Conservation (phyloP, 2,113 vertebrate genomes). For the Mustela lutreola region DNA sequence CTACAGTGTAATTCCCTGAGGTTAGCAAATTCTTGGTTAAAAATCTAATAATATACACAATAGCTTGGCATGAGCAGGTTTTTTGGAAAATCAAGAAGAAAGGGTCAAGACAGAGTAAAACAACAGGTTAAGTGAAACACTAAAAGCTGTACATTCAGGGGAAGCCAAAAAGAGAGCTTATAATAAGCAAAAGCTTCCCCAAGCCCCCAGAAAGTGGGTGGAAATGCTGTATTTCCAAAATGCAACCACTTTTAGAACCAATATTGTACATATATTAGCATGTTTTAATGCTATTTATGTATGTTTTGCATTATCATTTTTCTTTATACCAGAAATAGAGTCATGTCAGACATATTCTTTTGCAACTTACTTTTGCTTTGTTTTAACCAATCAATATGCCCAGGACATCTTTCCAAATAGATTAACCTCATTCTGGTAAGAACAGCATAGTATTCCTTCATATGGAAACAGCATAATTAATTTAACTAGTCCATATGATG, state of each 20-base stretch:
- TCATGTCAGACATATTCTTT: background rate
- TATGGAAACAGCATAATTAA: background rate
- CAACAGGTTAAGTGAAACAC: background rate
- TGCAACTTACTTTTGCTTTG: background rate
- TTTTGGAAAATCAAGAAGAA: conserved; percentile 29
- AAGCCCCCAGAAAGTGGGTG: background rate
- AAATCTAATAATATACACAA: background rate
- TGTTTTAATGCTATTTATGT: background rate
- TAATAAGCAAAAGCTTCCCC: background rate
- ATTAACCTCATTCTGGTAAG: background rate
- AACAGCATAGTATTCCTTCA: background rate
- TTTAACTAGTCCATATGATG: background rate
- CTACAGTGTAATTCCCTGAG: background rate
- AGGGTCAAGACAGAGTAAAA: background rate
- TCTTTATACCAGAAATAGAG: conserved; percentile 1
- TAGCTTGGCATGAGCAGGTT: background rate
- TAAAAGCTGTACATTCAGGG: background rate
- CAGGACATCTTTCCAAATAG: background rate
- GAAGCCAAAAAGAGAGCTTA: background rate
- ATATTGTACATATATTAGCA: background rate
- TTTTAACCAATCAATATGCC: background rate
- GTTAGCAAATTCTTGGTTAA: conserved; percentile 2
- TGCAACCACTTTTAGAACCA: background rate
- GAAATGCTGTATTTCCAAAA: background rate
- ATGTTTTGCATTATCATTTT: background rate